Percentiles rank a stretch among this genome's conserved stretches.
phyloP scores from a whole-genome alignment of 2,888 invertebrate genomes.

The Conops quadrifasciatus region DNA sequence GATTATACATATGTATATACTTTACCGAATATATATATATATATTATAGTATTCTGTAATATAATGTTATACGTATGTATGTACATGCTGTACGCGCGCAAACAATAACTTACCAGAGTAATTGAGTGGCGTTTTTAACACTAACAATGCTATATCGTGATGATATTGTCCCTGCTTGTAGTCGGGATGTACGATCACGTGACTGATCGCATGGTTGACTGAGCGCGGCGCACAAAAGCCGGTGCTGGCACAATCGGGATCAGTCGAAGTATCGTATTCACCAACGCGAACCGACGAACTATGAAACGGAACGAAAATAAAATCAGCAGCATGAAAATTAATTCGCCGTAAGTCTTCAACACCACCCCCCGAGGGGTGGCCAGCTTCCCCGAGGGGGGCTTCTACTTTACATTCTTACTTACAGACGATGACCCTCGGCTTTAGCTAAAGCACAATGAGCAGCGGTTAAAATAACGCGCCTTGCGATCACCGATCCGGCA shows the following conservation, averaged over 20 bases:
- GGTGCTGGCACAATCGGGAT: conserved; percentile 76
- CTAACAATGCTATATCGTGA: conserved; percentile 79
- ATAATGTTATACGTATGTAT: not conserved
- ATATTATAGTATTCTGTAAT: too few relatives aligned
- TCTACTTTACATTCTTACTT: conserved; percentile 61
- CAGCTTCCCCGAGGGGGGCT: too few relatives aligned
- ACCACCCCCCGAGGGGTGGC: not conserved
- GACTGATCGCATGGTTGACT: conserved; percentile 76
- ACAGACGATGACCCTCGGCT: conserved; percentile 80
- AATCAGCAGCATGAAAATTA: not conserved
- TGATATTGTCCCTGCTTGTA: conserved; percentile 74
- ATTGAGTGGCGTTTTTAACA: conserved; percentile 74
- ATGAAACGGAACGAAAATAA: conserved; percentile 6
- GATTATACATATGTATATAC: too few relatives aligned
- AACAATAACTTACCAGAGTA: conserved; percentile 68
- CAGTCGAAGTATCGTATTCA: conserved; percentile 76
- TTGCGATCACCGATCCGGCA: conserved; percentile 76
- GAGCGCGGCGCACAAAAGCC: conserved; percentile 79
- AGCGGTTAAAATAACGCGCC: conserved; percentile 74
- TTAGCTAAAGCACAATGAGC: conserved; percentile 83
- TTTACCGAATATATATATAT: too few relatives aligned
- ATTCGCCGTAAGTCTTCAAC: not conserved
- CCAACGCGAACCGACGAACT: conserved; percentile 79
- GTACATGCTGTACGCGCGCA: conserved; percentile 8
- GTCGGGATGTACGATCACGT: conserved; percentile 80